These are phyloP conservation scores for Aporophyla nigra DNA, from an alignment of 2,888 invertebrate species.

Conservation along the genomic window DNA sequence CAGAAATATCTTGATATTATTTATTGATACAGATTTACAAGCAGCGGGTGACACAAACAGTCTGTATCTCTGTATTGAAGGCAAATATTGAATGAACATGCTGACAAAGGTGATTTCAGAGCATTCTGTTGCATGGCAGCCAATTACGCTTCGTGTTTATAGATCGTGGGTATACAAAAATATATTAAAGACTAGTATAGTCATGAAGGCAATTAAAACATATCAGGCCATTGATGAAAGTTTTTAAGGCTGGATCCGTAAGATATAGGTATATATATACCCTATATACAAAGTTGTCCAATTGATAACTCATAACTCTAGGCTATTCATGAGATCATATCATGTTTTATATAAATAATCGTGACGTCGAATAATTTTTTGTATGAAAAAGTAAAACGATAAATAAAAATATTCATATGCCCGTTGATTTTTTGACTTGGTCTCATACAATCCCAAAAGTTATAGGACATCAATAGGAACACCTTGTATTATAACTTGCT, in stretches of 20 bases:
- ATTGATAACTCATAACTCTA: too few relatives aligned
- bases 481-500: too few relatives aligned
- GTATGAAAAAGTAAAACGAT: too few relatives aligned
- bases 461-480: too few relatives aligned
- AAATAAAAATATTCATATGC: too few relatives aligned
- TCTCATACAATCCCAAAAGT: too few relatives aligned
- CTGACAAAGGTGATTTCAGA: slow-evolving; percentile 1
- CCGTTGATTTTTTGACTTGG: too few relatives aligned
- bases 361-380: too few relatives aligned
- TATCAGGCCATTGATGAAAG: background rate
- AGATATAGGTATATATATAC: background rate
- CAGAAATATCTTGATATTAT: slow-evolving; percentile 6
- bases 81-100: slow-evolving; percentile 22
- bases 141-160: background rate
- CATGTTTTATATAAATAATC: too few relatives aligned
- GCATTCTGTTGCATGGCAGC: background rate
- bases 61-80: background rate
- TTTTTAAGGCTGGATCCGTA: background rate
- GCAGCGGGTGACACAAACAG: slow-evolving; percentile 1
- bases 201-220: background rate
- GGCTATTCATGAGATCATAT: too few relatives aligned
- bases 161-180: background rate
- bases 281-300: background rate
- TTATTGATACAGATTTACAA: slow-evolving; percentile 5
- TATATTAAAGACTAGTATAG: background rate